Base-by-base conservation (phyloP, 2,888 invertebrate genomes). In the Ptychoptera albimana region DNA sequence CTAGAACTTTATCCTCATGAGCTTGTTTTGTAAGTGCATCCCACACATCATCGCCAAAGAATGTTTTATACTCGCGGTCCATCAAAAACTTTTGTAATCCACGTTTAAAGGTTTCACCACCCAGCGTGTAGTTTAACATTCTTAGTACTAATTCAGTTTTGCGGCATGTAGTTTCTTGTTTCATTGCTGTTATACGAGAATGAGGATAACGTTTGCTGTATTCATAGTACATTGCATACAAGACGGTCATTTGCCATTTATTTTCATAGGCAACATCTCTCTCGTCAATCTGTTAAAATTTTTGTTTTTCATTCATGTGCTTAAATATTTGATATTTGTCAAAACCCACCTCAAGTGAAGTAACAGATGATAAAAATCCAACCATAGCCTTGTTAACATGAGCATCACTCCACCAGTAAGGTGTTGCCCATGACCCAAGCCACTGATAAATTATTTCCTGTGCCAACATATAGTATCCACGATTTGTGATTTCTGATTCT, bases 91-190 rank as follows among this genome's bases (percentile, higher is more conserved):
- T 72, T 53, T 75, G 72, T 45, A 86, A 60, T 2, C 85, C 88
- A 38, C 72, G 72, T 56, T 73, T 77, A 60, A 94, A 88, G 0
- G 81, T 77, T 1, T 73, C 69, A 45, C 77, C 77, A 3, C 89
- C 87, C 8, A 92, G 67, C 1, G 87, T 86, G 53, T 81, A 82
- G 58, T 87, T 82, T 57, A 94, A 75, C 92, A 93, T 94, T 29
- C 92, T 71, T 60, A 94, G 84, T 9, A 92, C 69, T 32, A 85
- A 62, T 57, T 83, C 83, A 2, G 79, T 82, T 66, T 84, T 83
- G 3, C 78, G 77, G 31, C 79, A 78, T 1, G 75, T 73, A 0
- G 81, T 81, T 59, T 84, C 83, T 42, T 75, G 72, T 50, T 75
- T 74, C 59, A 77, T 75, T 34, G 80, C 82, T 1, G 80, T 81